Percentiles rank a stretch among this genome's conserved stretches.
Conservation (phyloP, 2,888 invertebrate genomes). For the Apamea anceps region DNA sequence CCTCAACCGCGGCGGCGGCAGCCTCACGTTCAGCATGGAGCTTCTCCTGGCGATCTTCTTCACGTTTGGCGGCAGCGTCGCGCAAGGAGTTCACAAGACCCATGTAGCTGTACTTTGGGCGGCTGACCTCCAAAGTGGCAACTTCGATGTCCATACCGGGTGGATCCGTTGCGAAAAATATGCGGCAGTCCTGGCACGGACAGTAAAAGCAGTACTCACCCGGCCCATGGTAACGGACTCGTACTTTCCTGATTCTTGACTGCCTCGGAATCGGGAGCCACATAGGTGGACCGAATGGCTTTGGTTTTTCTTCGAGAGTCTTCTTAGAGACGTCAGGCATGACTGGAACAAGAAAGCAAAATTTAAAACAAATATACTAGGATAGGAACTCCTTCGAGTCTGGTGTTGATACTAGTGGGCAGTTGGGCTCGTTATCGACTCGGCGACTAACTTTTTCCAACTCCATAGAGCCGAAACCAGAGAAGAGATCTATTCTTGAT, state of each 20-base stretch:
- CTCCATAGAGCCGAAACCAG: neutral
- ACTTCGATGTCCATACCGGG: fast-evolving
- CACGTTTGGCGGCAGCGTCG: constrained; percentile 7
- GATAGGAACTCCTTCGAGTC: too few relatives aligned
- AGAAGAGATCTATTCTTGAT: neutral
- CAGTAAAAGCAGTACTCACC: neutral
- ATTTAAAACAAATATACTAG: neutral
- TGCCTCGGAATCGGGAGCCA: neutral
- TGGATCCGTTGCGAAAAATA: neutral
- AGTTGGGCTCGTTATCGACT: too few relatives aligned
- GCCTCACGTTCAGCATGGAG: neutral
- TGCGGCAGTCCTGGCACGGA: neutral
- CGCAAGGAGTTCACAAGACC: neutral
- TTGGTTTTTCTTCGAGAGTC: too few relatives aligned
- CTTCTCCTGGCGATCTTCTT: neutral
- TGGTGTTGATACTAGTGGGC: neutral
- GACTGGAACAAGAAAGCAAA: constrained; percentile 9
- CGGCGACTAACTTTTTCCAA: neutral
- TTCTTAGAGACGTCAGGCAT: neutral
- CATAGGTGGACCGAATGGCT: too few relatives aligned
- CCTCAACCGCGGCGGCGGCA: fast-evolving
- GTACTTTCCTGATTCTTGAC: fast-evolving
- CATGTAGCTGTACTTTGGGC: neutral
- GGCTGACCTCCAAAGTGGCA: neutral
- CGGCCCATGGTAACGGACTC: neutral